Conservation (phyloP, 2,888 invertebrate species). For the Drosophila gaucha region DNA sequence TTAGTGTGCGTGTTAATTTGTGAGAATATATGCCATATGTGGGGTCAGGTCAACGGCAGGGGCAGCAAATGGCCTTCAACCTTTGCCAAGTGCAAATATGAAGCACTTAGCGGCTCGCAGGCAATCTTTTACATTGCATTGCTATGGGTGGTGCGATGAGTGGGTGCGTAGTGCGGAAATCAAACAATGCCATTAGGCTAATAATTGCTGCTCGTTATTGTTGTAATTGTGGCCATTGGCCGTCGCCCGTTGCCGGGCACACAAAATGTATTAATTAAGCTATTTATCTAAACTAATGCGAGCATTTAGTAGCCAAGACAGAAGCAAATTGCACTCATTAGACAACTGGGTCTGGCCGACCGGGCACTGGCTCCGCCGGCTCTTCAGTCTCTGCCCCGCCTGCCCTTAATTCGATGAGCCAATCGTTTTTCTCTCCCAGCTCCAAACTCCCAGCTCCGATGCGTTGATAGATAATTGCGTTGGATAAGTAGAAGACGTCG, state of each 20-base stretch:
- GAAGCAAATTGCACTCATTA: conserved; percentile 79
- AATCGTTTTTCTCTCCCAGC: conserved; percentile 47
- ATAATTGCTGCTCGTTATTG: conserved; percentile 75
- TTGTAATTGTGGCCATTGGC: conserved; percentile 69
- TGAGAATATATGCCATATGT: neutral
- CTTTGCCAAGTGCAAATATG: conserved; percentile 35
- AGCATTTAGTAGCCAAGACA: conserved; percentile 79
- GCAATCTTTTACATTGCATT: conserved; percentile 4
- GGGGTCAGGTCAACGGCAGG: neutral
- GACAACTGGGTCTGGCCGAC: conserved; percentile 33
- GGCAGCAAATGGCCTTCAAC: conserved; percentile 18
- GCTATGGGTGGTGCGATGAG: neutral
- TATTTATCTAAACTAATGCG: conserved; percentile 80
- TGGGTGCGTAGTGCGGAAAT: conserved; percentile 53
- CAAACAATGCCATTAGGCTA: conserved; percentile 76
- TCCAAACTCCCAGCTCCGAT: conserved; percentile 18
- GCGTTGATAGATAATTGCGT: conserved; percentile 64
- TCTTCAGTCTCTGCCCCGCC: neutral
- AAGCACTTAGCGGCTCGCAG: conserved; percentile 19
- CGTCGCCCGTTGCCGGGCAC: conserved; percentile 31
- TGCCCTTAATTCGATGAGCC: conserved; percentile 63
- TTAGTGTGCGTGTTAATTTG: conserved; percentile 1
- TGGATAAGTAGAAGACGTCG: conserved; percentile 56
- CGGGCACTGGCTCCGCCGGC: neutral
- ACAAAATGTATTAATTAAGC: conserved; percentile 79